Conservation (phyloP, 2,113 vertebrate genomes). For the Rattus rattus region DNA sequence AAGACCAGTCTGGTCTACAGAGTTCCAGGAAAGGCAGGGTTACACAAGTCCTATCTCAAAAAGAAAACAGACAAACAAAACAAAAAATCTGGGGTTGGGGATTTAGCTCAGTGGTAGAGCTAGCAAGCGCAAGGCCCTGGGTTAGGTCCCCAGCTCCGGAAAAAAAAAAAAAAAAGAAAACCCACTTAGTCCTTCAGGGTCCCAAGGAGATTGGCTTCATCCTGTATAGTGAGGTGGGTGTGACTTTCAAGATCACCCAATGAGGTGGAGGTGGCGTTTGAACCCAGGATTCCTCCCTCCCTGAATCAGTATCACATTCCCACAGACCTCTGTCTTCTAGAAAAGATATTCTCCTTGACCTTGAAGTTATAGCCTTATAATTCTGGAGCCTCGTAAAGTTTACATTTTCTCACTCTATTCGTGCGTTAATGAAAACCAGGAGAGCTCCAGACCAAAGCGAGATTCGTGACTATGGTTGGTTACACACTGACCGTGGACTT, state of each 20-base stretch:
- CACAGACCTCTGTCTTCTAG: background rate
- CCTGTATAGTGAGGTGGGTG: background rate
- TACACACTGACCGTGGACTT: background rate
- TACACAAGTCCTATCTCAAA: no score
- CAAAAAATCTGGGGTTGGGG: no score
- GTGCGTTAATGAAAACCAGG: conserved; percentile 25
- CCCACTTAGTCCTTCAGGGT: background rate
- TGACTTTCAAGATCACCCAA: background rate
- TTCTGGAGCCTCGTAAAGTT: conserved; percentile 59
- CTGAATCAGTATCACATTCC: background rate
- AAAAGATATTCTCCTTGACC: background rate
- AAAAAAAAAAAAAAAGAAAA: background rate
- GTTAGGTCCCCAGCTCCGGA: no score
- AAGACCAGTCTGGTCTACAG: no score
- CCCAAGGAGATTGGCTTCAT: background rate
- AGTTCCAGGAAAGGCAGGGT: no score
- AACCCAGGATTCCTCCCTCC: background rate
- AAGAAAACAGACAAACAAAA: no score
- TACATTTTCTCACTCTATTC: conserved; percentile 29
- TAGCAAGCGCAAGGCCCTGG: no score
- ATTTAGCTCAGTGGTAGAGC: no score
- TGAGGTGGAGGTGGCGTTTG: background rate
- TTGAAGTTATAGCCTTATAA: conserved; percentile 55
- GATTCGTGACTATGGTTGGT: background rate
- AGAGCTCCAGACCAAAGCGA: background rate